Evolutionary conservation across 1,140 invertebrate genomes (phyloP), one percentile per base, ranked within the genome.

Genomic region (Adelges cooleyi): DNA sequence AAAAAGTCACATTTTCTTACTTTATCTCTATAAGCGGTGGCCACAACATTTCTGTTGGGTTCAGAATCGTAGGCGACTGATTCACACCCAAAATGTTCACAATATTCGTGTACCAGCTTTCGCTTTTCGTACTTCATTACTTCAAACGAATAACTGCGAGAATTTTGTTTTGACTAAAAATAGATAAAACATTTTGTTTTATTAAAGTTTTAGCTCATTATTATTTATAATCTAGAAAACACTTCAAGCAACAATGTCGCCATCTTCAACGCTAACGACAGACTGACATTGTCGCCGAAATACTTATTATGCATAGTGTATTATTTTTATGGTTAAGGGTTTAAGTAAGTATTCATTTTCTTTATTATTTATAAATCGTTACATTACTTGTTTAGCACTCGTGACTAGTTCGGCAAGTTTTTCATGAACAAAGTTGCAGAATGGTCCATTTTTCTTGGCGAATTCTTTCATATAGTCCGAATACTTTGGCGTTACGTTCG

Each of bases 11-110:
- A 22, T 62, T 13, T 50, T 17, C 15, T 71, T 73, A 87, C 86
- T 78, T 84, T 86, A 68, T 88, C 86, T 72, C 82, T 89, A 48
- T 83, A 80, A 33, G 94, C 95, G 20, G 90, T 96, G 6, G 88
- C 92, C 23, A 96, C 90, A 11, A 97, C 86, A 78, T 95, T 97
- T 66, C 92, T 80, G 72, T 95, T 95, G 0, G 93, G 94, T 74
- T 97, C 93, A 27, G 86, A 82, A 77, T 98, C 95, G 73, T 95
- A 95, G 49, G 92, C 90, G 49, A 90, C 84, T 67, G 91, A 92
- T 72, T 93, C 85, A 70, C 92, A 90, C 2, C 93, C 92, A 79
- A 97, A 98, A 73, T 91, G 89, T 72, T 93, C 88, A 68, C 91
- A 94, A 71, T 93, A 83, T 72, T 98, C 94, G 74, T 96, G 94